These are phyloP conservation scores for Leucoraja erinaceus DNA, from an alignment of 2,113 vertebrate genomes.

Conservation along the genomic window DNA sequence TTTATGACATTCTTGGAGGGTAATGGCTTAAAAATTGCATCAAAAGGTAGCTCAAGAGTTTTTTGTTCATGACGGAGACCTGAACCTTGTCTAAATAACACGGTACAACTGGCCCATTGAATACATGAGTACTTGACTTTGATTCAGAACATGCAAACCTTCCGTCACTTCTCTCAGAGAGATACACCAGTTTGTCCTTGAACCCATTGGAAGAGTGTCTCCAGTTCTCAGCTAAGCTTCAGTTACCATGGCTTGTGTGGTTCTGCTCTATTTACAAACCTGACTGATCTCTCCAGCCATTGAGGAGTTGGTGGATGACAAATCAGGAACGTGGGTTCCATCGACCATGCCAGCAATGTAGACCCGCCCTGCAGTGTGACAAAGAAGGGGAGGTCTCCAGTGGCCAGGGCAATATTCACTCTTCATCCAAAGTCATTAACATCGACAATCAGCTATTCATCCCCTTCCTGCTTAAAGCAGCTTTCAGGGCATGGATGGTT, in stretches of 20 bases:
- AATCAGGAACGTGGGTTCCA: no score
- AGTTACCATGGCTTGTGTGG: background rate
- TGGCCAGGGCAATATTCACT: no score
- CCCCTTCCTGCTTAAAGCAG: no score
- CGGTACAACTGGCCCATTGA: background rate
- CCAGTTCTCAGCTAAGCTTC: background rate
- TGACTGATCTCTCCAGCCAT: background rate
- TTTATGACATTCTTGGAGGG: background rate
- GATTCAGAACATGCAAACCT: background rate
- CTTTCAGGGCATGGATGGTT: no score
- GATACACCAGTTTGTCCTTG: no score
- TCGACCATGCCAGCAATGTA: background rate
- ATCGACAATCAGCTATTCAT: no score
- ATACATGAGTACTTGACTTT: background rate
- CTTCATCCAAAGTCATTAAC: no score
- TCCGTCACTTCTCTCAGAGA: no score
- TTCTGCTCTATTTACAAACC: background rate
- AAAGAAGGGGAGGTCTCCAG: no score
- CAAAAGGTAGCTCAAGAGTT: background rate
- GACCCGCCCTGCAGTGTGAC: no score
- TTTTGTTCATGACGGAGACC: no score
- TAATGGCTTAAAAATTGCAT: background rate
- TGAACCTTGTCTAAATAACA: background rate
- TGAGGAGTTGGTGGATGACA: background rate
- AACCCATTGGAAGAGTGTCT: background rate